Conservation (phyloP, 1,140 invertebrate genomes). For the Drosophila jambulina region DNA sequence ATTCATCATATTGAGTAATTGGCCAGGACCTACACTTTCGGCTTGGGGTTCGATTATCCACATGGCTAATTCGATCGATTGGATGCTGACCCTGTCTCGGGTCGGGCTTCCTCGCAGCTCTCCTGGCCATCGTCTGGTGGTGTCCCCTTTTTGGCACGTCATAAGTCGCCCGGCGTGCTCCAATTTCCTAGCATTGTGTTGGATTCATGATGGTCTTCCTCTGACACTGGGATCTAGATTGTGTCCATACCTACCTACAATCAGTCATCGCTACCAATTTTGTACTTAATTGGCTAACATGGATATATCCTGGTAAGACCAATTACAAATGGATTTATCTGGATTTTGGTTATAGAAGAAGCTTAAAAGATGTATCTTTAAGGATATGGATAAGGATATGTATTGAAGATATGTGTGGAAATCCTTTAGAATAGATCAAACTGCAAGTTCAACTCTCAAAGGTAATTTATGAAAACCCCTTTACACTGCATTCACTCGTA, state of each 20-base stretch:
- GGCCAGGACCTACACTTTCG: constrained; percentile 19
- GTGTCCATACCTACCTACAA: not conserved
- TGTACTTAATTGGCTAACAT: not conserved
- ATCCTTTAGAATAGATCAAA: no score
- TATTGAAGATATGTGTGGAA: no score
- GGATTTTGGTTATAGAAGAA: not conserved
- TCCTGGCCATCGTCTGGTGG: not conserved
- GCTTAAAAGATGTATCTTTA: not conserved
- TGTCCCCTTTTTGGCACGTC: not conserved
- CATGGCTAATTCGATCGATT: constrained; percentile 39
- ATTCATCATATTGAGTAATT: constrained; percentile 55
- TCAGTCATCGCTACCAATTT: not conserved
- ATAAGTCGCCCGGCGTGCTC: not conserved
- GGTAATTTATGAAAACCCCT: no score
- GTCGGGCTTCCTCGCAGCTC: not conserved
- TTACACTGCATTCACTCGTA: no score
- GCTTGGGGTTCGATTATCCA: constrained; percentile 35
- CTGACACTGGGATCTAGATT: not conserved
- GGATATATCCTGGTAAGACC: not conserved
- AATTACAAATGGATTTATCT: not conserved
- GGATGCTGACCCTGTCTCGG: constrained; percentile 19
- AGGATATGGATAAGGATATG: no score
- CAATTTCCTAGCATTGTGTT: not conserved
- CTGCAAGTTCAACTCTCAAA: no score
- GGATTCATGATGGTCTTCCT: not conserved